Base-by-base conservation (phyloP, 2,113 vertebrate species). In the Mola mola region DNA sequence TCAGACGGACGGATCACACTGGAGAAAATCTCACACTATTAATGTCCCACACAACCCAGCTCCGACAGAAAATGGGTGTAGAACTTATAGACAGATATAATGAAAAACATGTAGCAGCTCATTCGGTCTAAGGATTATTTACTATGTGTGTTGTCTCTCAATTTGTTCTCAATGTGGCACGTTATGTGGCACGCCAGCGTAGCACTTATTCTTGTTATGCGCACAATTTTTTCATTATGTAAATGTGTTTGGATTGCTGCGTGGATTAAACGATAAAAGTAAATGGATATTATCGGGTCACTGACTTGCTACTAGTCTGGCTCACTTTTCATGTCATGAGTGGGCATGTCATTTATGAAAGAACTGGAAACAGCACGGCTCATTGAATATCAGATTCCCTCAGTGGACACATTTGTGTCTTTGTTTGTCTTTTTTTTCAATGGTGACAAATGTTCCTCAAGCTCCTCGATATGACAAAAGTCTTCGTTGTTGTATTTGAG, bases 371-470 rank as follows among this genome's bases (percentile, higher is more conserved):
- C n/a, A 28, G 21, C 51, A 36, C 70, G 64, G 37, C 49, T 57
- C 65, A 66, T 79, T 69, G 47, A 51, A 62, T 62, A 58, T 66
- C 58, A 42, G 38, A 55, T 52, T 29, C 47, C 41, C 21, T 47
- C 42, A 48, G 15, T 38, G n/a, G 16, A 25, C 42, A 60, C 29
- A 50, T 58, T 57, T 2, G 8, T 36, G 5, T 41, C 21, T 5
- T 41, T 19, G 1, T 42, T 43, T 4, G 6, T 53, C 48, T 29
- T 21, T 20, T 25, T 44, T 24, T 42, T 22, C 3, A 16, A 59
- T 46, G 44, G 47, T 16, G 16, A 53, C 38, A 59, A 26, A 17
- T 44, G 15, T 3, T 13, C 5, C 2, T 22, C 38, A 48, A 47
- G 37, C 37, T 20, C 13, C 4, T 8, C n/a, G n/a, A n/a, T n/a